Percentiles rank a stretch among this genome's conserved stretches.
Conservation (phyloP, 2,888 invertebrate species). For the Itoplectis maculator region DNA sequence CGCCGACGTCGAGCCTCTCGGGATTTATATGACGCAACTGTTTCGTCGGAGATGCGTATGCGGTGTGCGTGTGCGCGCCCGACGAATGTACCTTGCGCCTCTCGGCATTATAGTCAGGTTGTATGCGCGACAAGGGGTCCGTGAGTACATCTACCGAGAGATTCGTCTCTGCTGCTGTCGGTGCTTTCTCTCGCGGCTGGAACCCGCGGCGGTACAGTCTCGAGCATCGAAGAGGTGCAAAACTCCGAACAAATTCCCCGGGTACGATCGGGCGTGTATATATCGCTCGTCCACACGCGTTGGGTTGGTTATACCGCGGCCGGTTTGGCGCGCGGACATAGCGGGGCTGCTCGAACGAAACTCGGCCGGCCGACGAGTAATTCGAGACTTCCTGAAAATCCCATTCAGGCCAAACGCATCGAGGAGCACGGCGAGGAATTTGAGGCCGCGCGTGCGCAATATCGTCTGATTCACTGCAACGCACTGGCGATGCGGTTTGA, state of each 20-base stretch:
- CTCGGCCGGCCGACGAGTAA: slow-evolving; percentile 40
- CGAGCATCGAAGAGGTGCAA: not conserved
- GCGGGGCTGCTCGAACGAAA: slow-evolving; percentile 33
- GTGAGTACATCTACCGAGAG: slow-evolving; percentile 17
- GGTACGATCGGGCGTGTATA: not conserved
- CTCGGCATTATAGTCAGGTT: slow-evolving; percentile 17
- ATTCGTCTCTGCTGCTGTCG: slow-evolving; percentile 53
- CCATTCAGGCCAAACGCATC: slow-evolving; percentile 49
- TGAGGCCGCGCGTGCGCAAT: not conserved
- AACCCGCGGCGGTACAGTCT: not conserved
- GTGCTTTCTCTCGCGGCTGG: slow-evolving; percentile 54
- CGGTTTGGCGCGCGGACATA: too few species aligned
- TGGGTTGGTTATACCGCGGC: too few species aligned
- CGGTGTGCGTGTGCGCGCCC: not conserved
- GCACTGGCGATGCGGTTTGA: not conserved
- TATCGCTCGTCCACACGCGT: too few species aligned
- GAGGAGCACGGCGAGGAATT: not conserved
- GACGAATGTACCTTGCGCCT: not conserved
- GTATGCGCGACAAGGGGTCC: slow-evolving; percentile 19
- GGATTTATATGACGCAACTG: slow-evolving; percentile 66
- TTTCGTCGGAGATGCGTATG: slow-evolving; percentile 31
- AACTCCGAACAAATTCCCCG: slow-evolving; percentile 27
- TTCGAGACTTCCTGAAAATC: slow-evolving; percentile 57
- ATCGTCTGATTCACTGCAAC: not conserved
- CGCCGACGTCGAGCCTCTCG: slow-evolving; percentile 19